Base-by-base conservation (phyloP, 1,140 invertebrate species). In the Temnothorax longispinosus region DNA sequence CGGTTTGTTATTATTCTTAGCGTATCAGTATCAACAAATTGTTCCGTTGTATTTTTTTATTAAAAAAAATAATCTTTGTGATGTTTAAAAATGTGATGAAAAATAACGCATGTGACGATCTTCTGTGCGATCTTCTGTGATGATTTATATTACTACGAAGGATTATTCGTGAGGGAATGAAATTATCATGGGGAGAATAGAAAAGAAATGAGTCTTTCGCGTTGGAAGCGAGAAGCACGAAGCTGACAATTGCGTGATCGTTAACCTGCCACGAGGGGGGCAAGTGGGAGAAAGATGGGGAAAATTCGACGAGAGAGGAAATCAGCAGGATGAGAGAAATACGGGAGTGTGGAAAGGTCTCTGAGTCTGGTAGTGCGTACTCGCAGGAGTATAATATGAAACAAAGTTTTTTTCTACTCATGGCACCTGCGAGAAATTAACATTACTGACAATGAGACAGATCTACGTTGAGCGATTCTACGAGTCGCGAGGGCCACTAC, bases 221-320 rank as follows among this genome's bases (percentile, higher is more conserved):
- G 80, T 88, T 90, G 76, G 62, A 90, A 90, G 86, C 86, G 89
- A 85, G 71, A 90, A 90, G 88, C 88, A 90, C 86, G 88, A 90
- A 90, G 89, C 88, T 88, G 81, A 90, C 75, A 89, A 77, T 85
- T 80, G 89, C 89, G 85, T 89, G 77, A 89, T 87, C 89, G 77
- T 90, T 89, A 89, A 90, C 88, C 74, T 71, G 80, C 75, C 74
- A 60, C 62, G 1, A 27, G 84, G 77, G n/a, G 58, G 27, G 56
- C 74, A 44, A 54, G 52, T 18, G 44, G 81, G 38, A 27, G 41
- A 35, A 27, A 32, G 32, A 47, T 15, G 52, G 11, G 10, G 27
- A n/a, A 60, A n/a, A 47, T 62, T 60, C 54, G 52, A 56, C 11
- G 27, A 5, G 50, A 5, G 50, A 8, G 41, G 8, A 76, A 47